Percentiles rank a stretch among this genome's conserved stretches.
phyloP scores from a whole-genome alignment of 2,888 invertebrate species.

The Platycheirus rosarum region DNA sequence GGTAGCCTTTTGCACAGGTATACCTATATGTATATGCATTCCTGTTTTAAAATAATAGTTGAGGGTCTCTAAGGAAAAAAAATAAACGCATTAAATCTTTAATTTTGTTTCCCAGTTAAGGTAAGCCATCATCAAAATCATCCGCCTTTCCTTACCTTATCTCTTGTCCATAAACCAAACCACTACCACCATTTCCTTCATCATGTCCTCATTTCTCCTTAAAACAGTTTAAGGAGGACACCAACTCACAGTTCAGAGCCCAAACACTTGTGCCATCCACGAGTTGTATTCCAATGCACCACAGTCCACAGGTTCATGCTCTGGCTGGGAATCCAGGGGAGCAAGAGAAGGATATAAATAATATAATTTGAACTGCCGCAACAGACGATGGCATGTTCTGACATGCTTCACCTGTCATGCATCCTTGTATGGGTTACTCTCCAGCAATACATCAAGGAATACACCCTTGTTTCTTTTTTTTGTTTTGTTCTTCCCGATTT shows the following conservation, averaged over 20 bases:
- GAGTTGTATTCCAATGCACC: conserved; percentile 58
- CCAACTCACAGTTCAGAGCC: conserved; percentile 21
- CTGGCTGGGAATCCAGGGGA: conserved; percentile 1
- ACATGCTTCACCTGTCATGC: conserved; percentile 76
- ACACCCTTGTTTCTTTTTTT: conserved; percentile 18
- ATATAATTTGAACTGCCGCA: conserved; percentile 68
- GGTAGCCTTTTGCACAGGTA: no score
- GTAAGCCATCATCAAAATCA: conserved; percentile 38
- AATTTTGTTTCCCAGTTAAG: neutral
- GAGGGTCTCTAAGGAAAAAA: neutral
- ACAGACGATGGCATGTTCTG: conserved; percentile 73
- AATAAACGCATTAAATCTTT: neutral
- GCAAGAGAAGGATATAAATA: conserved; percentile 42
- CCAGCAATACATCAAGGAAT: conserved; percentile 16
- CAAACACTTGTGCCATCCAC: conserved; percentile 66
- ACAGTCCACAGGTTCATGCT: conserved; percentile 27
- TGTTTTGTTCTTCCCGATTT: conserved; percentile 4
- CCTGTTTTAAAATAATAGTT: neutral
- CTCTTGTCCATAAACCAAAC: neutral
- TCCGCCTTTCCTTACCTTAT: conserved; percentile 33
- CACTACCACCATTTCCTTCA: conserved; percentile 14
- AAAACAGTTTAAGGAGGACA: conserved; percentile 15
- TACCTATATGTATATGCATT: neutral
- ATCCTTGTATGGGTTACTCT: conserved; percentile 44
- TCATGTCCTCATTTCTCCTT: conserved; percentile 15